Evolutionary conservation across 2,888 invertebrate genomes (phyloP).

Genomic region (Apodemia hepburni): DNA sequence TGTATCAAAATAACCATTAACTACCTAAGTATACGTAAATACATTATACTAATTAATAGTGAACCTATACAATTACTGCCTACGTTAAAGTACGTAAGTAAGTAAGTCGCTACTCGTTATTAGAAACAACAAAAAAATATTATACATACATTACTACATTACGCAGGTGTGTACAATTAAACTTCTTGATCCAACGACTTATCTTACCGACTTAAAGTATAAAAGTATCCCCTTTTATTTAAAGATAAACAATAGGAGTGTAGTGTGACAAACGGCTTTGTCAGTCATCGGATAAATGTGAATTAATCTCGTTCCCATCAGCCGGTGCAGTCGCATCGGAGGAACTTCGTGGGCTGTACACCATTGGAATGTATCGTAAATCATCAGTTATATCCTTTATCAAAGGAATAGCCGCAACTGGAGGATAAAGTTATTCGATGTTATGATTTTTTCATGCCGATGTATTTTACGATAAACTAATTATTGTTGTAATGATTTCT

Average conservation of each 20-base stretch:
- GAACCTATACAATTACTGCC: no score
- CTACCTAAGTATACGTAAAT: no score
- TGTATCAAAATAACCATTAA: no score
- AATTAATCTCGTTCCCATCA: conserved; percentile 63
- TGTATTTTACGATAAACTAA: neutral
- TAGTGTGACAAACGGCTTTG: conserved; percentile 39
- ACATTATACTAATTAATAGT: no score
- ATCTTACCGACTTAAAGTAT: conserved; percentile 33
- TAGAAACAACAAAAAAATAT: neutral
- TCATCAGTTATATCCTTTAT: conserved; percentile 47
- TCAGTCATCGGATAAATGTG: conserved; percentile 51
- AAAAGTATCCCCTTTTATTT: conserved; percentile 18
- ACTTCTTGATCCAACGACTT: conserved; percentile 35
- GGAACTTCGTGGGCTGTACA: conserved; percentile 39
- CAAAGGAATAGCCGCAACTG: conserved; percentile 32
- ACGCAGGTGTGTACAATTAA: conserved; percentile 4
- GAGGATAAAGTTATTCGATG: conserved; percentile 14
- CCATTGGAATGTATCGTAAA: conserved; percentile 69
- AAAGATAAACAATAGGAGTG: conserved; percentile 31
- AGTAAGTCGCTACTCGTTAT: neutral
- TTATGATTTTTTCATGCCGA: conserved; percentile 13
- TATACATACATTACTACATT: no score
- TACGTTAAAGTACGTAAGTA: no score
- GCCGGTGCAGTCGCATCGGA: conserved; percentile 40
- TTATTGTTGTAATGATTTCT: no score